phyloP scores from a whole-genome alignment of 2,113 vertebrate genomes.

The Protobothrops flavoviridis region DNA sequence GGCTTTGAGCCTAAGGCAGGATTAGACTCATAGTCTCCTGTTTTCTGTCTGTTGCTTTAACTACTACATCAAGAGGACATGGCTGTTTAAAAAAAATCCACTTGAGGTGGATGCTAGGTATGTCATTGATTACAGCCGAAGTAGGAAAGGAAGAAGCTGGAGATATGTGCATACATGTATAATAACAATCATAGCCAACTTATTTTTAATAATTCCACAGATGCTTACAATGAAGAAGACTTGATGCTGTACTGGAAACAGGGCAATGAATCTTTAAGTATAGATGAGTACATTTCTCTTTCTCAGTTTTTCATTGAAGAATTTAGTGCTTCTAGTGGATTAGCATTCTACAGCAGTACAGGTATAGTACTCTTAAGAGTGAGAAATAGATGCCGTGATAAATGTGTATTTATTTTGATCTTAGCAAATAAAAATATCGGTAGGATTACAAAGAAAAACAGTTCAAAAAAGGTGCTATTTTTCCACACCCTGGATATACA shows the following conservation, averaged over 20 bases:
- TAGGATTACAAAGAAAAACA: background rate
- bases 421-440: background rate
- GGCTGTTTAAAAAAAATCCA: background rate
- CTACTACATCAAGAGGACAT: background rate
- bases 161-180: background rate
- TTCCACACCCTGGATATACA: background rate
- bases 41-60: background rate
- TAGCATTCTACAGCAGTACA: conserved; percentile 93
- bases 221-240: conserved; percentile 91
- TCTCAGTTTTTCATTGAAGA: conserved; percentile 92
- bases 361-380: conserved; percentile 65
- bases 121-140: background rate
- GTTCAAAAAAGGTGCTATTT: background rate
- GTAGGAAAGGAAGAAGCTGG: background rate
- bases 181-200: background rate
- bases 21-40: background rate
- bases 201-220: conserved; percentile 67
- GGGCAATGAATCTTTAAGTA: conserved; percentile 86
- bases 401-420: background rate
- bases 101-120: background rate
- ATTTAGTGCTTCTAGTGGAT: conserved; percentile 86
- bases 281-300: conserved; percentile 84
- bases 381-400: conserved; percentile 4
- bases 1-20: background rate
- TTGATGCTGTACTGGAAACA: conserved; percentile 93